Base-by-base conservation (phyloP, 2,113 vertebrate genomes). In the Steatornis caripensis region DNA sequence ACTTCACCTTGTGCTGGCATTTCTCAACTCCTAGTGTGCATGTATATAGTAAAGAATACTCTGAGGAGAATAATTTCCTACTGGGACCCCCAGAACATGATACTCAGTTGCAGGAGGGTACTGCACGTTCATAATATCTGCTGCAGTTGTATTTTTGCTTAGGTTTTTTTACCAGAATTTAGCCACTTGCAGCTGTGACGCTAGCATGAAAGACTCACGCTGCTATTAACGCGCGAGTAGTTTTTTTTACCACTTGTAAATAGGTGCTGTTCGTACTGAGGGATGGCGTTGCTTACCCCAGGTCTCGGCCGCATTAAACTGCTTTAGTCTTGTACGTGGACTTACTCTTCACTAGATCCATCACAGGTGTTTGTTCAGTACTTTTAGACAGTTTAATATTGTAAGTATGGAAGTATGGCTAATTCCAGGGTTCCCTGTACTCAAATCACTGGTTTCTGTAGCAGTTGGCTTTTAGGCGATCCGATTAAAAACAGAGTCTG, bases 151-250 rank as follows among this genome's bases (percentile, higher is more conserved):
- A 22, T 43, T 60, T 81, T 69, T 49, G 6, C 15, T 12, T 48
- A 13, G 19, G 19, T 4, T 64, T 54, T 51, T 76, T 29, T 45
- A 66, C 15, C 12, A 26, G 48, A 48, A 30, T n/a, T 24, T 37
- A 66, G 41, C 53, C 21, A 34, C 30, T 58, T 0, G 1, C 29
- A 43, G 51, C 48, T 72, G 71, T 39, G 46, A 20, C 0, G 0
- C 7, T 43, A 20, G 10, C 6, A 8, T 22, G 30, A 15, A 61
- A 34, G 8, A 37, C 51, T 71, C 65, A 36, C 3, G 4, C 48
- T 30, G 34, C 30, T 87, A 8, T n/a, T 68, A 58, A 53, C 3
- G 6, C 15, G 30, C 0, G 1, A 30, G 29, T 64, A 24, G 71
- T 43, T 58, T 46, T 61, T 61, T 70, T 46, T 17, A 37, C 30